Conservation (phyloP, 2,797 vertebrate genomes). For the Pteronotus mesoamericanus region DNA sequence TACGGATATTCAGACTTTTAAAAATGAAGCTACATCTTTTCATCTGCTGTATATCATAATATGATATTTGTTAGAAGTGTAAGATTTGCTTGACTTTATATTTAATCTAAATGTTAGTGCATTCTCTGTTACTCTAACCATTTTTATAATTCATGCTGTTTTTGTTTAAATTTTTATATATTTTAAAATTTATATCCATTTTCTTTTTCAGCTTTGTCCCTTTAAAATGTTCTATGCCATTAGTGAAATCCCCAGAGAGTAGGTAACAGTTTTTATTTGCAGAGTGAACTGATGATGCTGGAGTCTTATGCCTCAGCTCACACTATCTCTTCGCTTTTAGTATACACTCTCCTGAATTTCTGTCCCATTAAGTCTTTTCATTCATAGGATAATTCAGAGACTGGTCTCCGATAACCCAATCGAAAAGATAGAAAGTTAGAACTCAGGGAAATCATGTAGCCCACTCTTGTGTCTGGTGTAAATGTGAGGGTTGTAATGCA, state of each 20-base stretch:
- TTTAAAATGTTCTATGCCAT: background rate
- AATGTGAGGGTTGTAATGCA: background rate
- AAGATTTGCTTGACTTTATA: conserved; percentile 12
- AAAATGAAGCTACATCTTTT: conserved; percentile 19
- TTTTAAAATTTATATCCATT: background rate
- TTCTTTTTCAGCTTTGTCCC: background rate
- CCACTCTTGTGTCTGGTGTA: background rate
- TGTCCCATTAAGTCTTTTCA: background rate
- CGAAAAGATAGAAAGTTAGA: background rate
- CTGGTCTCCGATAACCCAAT: background rate
- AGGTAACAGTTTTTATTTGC: background rate
- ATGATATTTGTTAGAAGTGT: background rate
- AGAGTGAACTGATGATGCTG: background rate
- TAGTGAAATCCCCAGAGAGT: background rate
- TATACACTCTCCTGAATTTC: background rate
- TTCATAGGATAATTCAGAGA: background rate
- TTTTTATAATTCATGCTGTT: background rate
- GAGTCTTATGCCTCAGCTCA: background rate
- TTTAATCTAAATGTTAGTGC: conserved; percentile 43
- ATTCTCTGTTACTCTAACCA: background rate
- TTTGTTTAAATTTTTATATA: conserved; percentile 1
- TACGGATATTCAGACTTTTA: conserved; percentile 35
- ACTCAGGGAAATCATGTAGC: background rate
- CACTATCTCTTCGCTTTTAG: background rate
- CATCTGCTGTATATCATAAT: conserved; percentile 7